A percentile compares a stretch with the other conserved stretches of the same genome.
Conservation (phyloP, 2,113 vertebrate species). For the Tinamus guttatus region DNA sequence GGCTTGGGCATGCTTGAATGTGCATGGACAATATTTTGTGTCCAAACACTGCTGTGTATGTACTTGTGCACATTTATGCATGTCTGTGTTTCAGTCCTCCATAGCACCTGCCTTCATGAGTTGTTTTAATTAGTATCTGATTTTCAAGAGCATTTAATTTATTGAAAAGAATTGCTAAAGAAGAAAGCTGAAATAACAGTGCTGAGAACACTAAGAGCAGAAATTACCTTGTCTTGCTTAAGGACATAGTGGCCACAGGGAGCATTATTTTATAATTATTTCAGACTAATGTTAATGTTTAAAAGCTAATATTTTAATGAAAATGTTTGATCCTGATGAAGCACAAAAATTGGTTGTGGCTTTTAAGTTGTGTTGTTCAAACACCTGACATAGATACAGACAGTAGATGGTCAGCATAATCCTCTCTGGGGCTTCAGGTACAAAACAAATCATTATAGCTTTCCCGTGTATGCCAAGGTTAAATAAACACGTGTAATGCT, state of each 20-base stretch:
- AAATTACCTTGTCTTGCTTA: slow-evolving; percentile 26
- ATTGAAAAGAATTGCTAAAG: not conserved
- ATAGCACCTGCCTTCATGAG: not conserved
- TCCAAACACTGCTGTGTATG: fast-evolving
- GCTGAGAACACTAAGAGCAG: not conserved
- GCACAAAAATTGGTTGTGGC: slow-evolving; percentile 24
- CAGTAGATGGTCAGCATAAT: slow-evolving; percentile 20
- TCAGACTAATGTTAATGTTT: slow-evolving; percentile 62
- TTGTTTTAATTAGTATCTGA: slow-evolving; percentile 40
- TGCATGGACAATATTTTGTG: not conserved
- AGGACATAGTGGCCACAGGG: not conserved
- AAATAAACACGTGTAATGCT: slow-evolving; percentile 33
- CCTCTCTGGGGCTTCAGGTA: not conserved
- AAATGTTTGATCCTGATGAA: slow-evolving; percentile 62
- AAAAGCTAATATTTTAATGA: slow-evolving; percentile 65
- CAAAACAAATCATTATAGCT: slow-evolving; percentile 39
- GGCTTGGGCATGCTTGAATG: not conserved
- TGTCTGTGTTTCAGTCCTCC: not conserved
- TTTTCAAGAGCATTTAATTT: slow-evolving; percentile 40
- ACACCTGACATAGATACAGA: not conserved
- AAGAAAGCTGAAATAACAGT: slow-evolving; percentile 24
- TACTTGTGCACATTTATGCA: not conserved
- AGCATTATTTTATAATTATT: slow-evolving; percentile 69
- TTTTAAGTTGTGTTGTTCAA: slow-evolving; percentile 51
- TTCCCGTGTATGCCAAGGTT: slow-evolving; percentile 40